Evolutionary conservation across 1,140 invertebrate species (phyloP).

Genomic region (Psix sp.): DNA sequence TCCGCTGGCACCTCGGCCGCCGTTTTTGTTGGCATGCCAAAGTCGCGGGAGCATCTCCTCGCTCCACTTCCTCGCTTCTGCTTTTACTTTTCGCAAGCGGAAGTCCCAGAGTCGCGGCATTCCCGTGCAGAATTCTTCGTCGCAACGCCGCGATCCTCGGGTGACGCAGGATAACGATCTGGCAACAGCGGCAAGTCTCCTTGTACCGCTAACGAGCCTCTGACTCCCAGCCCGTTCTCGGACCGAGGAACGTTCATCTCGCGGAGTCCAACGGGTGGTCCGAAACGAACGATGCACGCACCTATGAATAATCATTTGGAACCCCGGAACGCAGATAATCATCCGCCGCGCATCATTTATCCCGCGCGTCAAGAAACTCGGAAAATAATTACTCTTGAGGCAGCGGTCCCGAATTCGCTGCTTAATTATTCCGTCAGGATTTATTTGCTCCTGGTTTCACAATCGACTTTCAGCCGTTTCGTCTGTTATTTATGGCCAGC

Average conservation of each 20-base stretch:
- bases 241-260: constrained; percentile 60
- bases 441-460: constrained; percentile 21
- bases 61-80: constrained; percentile 29
- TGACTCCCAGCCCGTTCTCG: constrained; percentile 66
- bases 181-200: constrained; percentile 70
- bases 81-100: constrained; percentile 50
- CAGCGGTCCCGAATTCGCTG: constrained; percentile 14
- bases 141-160: constrained; percentile 38
- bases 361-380: constrained; percentile 18
- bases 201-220: constrained; percentile 72
- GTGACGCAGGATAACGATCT: constrained; percentile 67
- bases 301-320: constrained; percentile 50
- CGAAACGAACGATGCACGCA: constrained; percentile 32
- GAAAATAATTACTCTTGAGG: constrained; percentile 35
- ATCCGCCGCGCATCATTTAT: constrained; percentile 43
- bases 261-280: constrained; percentile 64
- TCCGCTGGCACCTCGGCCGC: constrained; percentile 2
- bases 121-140: constrained; percentile 42
- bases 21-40: constrained; percentile 32
- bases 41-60: constrained; percentile 23
- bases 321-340: constrained; percentile 42
- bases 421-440: constrained; percentile 46
- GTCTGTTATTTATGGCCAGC: constrained; percentile 23
- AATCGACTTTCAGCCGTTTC: constrained; percentile 32
- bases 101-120: constrained; percentile 36